Percentiles rank a stretch among this genome's conserved stretches.
These are phyloP conservation scores for Pseudocheirus occidentalis DNA, from an alignment of 2,797 vertebrate species.

Conservation along the genomic window DNA sequence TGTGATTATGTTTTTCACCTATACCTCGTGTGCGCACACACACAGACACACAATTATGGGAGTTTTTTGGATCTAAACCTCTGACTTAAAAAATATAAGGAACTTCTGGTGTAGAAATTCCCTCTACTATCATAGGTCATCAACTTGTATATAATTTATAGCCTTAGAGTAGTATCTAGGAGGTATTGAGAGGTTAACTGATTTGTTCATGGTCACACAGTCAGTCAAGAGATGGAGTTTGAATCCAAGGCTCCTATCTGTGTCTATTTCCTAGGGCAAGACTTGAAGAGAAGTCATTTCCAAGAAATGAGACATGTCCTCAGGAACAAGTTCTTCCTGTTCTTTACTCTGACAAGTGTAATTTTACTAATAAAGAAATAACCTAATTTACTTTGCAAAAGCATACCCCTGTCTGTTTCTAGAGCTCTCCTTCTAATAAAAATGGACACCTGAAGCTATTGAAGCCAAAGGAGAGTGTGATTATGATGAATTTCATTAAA, in stretches of 20 bases:
- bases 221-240: background rate
- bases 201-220: background rate
- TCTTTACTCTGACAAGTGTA: conserved; percentile 23
- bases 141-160: background rate
- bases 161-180: background rate
- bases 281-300: conserved; percentile 14
- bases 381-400: conserved; percentile 24
- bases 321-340: background rate
- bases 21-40: background rate
- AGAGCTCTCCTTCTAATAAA: background rate
- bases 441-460: background rate
- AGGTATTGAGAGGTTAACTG: background rate
- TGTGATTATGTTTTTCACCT: background rate
- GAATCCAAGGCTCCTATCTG: background rate
- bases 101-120: background rate
- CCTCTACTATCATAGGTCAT: background rate
- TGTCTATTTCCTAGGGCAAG: conserved; percentile 20
- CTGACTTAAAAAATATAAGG: background rate
- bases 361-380: conserved; percentile 37
- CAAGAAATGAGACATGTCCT: conserved; percentile 1
- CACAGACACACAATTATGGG: background rate
- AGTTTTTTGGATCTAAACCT: background rate
- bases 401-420: background rate
- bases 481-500: background rate
- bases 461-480: background rate